Evolutionary conservation across 2,888 invertebrate genomes (phyloP), one percentile per base, ranked within the genome.

Genomic region (Cyclophora albipunctata): DNA sequence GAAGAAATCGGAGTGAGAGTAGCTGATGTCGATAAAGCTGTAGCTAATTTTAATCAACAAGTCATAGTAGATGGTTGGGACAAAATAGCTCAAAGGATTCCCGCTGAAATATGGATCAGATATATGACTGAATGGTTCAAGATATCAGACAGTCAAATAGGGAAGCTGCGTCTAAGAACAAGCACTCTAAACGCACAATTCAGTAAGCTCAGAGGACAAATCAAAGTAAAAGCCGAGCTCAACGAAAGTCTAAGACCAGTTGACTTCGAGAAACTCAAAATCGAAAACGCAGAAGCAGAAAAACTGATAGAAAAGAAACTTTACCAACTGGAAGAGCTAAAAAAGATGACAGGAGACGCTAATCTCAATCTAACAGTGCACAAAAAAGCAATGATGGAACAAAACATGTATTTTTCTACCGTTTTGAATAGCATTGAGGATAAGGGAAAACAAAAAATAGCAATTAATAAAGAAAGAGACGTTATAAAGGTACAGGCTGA

Each of bases 61-160:
- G 89, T 93, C 0, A 80, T 90, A 1, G 62, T 79, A 0, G 84
- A 84, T 1, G 91, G 90, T 0, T 81, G 90, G 67, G 91, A 92
- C 63, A 84, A 82, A 34, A 78, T 92, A 45, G 91, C 91, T 0
- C 91, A 91, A 54, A 81, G 91, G 55, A 91, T 92, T 49, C 91
- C 92, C 0, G 91, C 91, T 0, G 92, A 93, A 68, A 90, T 90
- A 45, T 85, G 82, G 85, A 80, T 81, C 40, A 83, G 91, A 59
- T 92, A 88, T 64, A 89, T 92, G 86, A 90, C 90, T 0, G 91
- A 92, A 54, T 92, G 91, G 91, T 68, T 91, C 7, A 91, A 90
- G 66, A 77, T 78, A 3, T 75, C 86, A 0, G 90, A 91, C 57
- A 83, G 84, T 3, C 82, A 89, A 51, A 90, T 91, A 2, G 91